phyloP scores from a whole-genome alignment of 2,797 vertebrate genomes.

The Hippopotamyrus pictus region DNA sequence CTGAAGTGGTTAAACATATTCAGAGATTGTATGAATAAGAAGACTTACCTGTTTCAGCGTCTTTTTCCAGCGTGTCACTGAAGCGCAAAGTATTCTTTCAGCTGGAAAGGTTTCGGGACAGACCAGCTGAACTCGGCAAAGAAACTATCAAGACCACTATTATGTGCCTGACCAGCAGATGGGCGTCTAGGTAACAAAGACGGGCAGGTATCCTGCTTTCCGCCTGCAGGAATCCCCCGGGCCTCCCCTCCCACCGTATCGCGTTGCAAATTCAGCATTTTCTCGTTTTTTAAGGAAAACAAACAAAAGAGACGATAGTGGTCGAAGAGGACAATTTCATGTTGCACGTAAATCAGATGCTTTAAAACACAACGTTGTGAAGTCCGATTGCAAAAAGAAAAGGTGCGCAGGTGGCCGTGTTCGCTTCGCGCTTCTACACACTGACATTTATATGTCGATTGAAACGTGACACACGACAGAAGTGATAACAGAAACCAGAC shows the following conservation, averaged over 20 bases:
- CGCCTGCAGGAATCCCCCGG: slow-evolving; percentile 39
- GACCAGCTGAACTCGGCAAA: slow-evolving; percentile 24
- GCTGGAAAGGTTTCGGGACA: slow-evolving; percentile 11
- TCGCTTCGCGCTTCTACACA: background rate
- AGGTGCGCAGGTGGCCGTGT: background rate
- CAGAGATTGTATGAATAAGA: slow-evolving; percentile 23
- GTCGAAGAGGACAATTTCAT: background rate
- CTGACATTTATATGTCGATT: background rate
- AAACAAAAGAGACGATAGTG: slow-evolving; percentile 25
- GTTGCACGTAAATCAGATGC: background rate
- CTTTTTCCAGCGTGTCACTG: slow-evolving; percentile 31
- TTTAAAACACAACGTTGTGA: background rate
- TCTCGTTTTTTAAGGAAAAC: slow-evolving; percentile 34
- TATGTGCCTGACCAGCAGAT: slow-evolving; percentile 51
- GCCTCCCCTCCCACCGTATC: slow-evolving; percentile 45
- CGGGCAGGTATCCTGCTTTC: slow-evolving; percentile 25
- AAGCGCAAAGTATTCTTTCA: slow-evolving; percentile 32
- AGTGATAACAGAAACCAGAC: background rate
- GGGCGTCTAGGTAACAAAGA: slow-evolving; percentile 43
- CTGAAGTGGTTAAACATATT: background rate
- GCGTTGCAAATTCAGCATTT: slow-evolving; percentile 23
- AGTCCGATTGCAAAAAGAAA: background rate
- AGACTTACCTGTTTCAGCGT: slow-evolving; percentile 44
- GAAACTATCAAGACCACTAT: slow-evolving; percentile 29
- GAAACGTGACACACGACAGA: background rate